Conservation (phyloP, 1,140 invertebrate genomes). For the Drosophila biarmipes region DNA sequence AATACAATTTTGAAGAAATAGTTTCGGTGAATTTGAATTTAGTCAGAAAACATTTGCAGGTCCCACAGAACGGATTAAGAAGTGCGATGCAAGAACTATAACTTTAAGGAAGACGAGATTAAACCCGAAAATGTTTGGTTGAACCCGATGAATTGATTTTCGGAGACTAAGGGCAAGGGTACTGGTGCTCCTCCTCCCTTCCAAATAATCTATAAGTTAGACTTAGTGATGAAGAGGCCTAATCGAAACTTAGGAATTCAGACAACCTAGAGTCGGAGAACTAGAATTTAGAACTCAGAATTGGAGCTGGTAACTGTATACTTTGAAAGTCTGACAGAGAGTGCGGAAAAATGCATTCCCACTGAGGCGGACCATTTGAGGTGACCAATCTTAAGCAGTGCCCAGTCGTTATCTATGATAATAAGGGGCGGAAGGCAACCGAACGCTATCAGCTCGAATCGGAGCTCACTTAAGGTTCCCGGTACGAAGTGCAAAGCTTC, state of each 20-base stretch:
- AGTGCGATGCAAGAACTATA: too few relatives aligned
- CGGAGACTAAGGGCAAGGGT: background rate
- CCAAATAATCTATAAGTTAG: background rate
- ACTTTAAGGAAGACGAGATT: too few relatives aligned
- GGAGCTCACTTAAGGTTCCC: constrained; percentile 40
- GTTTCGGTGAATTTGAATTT: background rate
- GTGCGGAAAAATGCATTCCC: constrained; percentile 85
- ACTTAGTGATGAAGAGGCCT: background rate
- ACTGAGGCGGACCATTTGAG: constrained; percentile 88
- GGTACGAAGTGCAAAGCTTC: constrained; percentile 7
- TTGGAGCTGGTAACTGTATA: background rate
- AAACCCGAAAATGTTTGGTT: too few relatives aligned
- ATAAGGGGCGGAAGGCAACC: constrained; percentile 89
- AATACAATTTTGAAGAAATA: background rate
- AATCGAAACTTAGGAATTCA: background rate
- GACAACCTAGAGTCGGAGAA: background rate
- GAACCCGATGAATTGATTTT: background rate
- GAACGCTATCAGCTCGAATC: constrained; percentile 58
- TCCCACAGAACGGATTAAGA: background rate
- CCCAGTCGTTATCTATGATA: constrained; percentile 93
- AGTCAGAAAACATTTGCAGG: background rate
- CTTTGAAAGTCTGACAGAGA: constrained; percentile 89
- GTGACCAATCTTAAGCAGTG: constrained; percentile 91
- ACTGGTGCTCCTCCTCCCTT: background rate
- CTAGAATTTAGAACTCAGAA: background rate